Percentiles rank a stretch among this genome's conserved stretches.
Evolutionary conservation across 1,140 invertebrate genomes (phyloP).

Genomic region (Prorops nasuta): DNA sequence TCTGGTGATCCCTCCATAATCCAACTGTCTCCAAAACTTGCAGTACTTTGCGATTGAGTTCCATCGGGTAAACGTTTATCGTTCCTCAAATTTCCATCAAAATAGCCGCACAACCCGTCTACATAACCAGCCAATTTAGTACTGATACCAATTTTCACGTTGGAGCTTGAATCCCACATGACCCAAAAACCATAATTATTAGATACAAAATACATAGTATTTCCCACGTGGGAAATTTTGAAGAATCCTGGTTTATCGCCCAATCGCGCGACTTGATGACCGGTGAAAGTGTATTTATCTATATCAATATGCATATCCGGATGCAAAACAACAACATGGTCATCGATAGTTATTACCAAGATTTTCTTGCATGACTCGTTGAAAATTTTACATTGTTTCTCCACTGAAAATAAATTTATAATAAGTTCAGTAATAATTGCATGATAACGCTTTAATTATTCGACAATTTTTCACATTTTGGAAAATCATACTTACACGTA

Average conservation of each 20-base stretch:
- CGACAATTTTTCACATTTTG: background rate
- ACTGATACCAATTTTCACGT: slow-evolving; percentile 70
- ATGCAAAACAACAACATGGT: slow-evolving; percentile 61
- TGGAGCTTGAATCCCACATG: slow-evolving; percentile 66
- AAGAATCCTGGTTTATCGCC: slow-evolving; percentile 65
- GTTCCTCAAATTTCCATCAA: slow-evolving; percentile 64
- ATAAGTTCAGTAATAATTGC: background rate
- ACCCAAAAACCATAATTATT: slow-evolving; percentile 71
- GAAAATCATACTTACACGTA: slow-evolving; percentile 25
- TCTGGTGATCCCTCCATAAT: slow-evolving; percentile 50
- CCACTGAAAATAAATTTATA: slow-evolving; percentile 56
- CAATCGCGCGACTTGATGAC: slow-evolving; percentile 69
- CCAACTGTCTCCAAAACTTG: slow-evolving; percentile 77
- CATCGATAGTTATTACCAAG: slow-evolving; percentile 60
- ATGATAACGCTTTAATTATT: background rate
- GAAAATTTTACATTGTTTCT: slow-evolving; percentile 61
- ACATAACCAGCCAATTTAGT: slow-evolving; percentile 62
- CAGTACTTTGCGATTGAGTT: slow-evolving; percentile 58
- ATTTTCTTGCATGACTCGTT: slow-evolving; percentile 59
- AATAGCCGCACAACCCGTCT: slow-evolving; percentile 78
- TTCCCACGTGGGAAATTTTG: slow-evolving; percentile 66
- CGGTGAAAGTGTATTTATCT: slow-evolving; percentile 64
- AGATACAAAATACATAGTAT: slow-evolving; percentile 67
- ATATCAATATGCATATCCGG: slow-evolving; percentile 67
- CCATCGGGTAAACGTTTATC: slow-evolving; percentile 73